A percentile compares a stretch with the other conserved stretches of the same genome.
These are phyloP conservation scores for Bucco capensis DNA, from an alignment of 2,113 vertebrate genomes.

Conservation along the genomic window DNA sequence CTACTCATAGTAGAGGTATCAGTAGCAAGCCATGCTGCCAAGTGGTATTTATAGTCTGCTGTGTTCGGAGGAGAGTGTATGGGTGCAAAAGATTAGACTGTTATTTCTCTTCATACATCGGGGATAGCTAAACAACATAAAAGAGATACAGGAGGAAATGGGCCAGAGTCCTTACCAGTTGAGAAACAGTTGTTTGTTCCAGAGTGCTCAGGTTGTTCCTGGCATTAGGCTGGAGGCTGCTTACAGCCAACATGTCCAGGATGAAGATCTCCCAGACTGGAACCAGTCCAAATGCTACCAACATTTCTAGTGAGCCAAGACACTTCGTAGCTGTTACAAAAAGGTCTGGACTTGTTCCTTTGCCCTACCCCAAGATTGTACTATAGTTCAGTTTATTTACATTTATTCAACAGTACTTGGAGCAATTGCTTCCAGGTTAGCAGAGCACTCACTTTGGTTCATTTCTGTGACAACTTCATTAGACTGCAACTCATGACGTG, in stretches of 20 bases:
- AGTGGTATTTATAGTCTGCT: background rate
- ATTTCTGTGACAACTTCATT: background rate
- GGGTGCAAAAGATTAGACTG: constrained; percentile 5
- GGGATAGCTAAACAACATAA: background rate
- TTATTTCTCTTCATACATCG: constrained; percentile 19
- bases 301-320: background rate
- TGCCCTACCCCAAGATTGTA: background rate
- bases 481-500: background rate
- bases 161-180: constrained; percentile 28
- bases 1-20: background rate
- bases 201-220: constrained; percentile 35
- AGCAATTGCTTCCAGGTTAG: background rate
- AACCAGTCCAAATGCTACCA: background rate
- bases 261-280: background rate
- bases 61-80: background rate
- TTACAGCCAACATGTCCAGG: background rate
- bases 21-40: background rate
- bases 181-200: constrained; percentile 44
- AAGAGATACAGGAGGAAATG: constrained; percentile 9
- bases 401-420: background rate
- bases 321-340: background rate
- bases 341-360: background rate
- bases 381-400: background rate
- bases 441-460: background rate
- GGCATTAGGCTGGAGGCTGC: background rate